These are phyloP conservation scores for Elysia crispata DNA, from an alignment of 2,888 invertebrate species.

Conservation along the genomic window DNA sequence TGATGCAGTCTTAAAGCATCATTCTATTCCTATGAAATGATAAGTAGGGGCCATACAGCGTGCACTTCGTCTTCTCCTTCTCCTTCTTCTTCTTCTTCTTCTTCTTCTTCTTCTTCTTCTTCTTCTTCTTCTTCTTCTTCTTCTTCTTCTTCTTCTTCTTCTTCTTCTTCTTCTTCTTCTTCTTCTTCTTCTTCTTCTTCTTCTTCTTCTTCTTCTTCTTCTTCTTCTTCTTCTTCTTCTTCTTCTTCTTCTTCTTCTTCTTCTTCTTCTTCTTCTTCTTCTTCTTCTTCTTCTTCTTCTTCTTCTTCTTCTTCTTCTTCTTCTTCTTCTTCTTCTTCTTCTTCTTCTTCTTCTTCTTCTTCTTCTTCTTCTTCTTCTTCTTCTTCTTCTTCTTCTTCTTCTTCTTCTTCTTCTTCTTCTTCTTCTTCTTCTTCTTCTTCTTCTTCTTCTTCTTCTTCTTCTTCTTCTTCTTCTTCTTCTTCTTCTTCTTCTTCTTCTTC, in stretches of 20 bases:
- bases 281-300: constrained; percentile 6
- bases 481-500: not conserved
- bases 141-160: not conserved
- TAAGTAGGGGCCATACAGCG: no score
- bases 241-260: not conserved
- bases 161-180: no score
- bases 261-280: constrained; percentile 5
- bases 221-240: not conserved
- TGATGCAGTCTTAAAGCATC: no score
- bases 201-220: not conserved
- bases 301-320: not conserved
- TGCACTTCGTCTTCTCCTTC: not conserved
- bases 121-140: not conserved
- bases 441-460: constrained; percentile 10
- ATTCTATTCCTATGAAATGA: no score
- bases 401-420: not conserved
- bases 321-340: not conserved
- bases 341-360: not conserved
- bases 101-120: not conserved
- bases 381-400: not conserved
- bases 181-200: not conserved
- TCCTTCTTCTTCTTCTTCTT: not conserved
- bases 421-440: not conserved
- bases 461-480: not conserved
- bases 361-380: not conserved